phyloP scores from a whole-genome alignment of 2,113 vertebrate species.

The Astur gentilis region DNA sequence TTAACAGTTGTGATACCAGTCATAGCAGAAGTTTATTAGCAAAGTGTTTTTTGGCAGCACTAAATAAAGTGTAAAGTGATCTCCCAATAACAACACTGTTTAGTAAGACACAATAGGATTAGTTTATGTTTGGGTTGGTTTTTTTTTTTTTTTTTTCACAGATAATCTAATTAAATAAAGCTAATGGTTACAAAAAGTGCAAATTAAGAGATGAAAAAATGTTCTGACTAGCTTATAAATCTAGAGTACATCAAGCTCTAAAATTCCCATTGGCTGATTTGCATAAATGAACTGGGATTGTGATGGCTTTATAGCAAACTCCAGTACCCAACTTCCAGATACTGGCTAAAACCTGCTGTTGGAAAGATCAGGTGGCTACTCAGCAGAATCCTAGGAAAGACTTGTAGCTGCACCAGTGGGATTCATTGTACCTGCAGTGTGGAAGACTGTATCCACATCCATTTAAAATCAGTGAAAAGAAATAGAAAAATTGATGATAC shows the following conservation, averaged over 20 bases:
- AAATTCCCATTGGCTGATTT: background rate
- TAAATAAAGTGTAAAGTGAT: background rate
- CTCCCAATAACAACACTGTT: background rate
- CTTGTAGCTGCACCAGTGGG: background rate
- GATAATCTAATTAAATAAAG: background rate
- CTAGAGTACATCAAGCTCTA: background rate
- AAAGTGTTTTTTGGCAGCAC: background rate
- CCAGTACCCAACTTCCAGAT: background rate
- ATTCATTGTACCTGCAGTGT: background rate
- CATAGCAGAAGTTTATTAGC: background rate
- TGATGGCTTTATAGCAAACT: background rate
- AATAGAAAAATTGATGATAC: background rate
- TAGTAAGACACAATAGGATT: background rate
- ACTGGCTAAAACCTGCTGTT: background rate
- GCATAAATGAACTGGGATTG: background rate
- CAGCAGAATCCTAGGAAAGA: background rate
- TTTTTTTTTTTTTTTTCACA: background rate
- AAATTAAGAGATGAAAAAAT: background rate
- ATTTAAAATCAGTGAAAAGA: background rate
- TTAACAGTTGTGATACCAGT: background rate
- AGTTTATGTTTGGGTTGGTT: background rate
- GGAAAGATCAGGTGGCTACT: background rate
- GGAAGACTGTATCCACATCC: background rate
- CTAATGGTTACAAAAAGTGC: fast-evolving
- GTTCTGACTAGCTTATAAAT: background rate